Evolutionary conservation across 2,113 vertebrate genomes (phyloP).

Genomic region (Vidua chalybeata): DNA sequence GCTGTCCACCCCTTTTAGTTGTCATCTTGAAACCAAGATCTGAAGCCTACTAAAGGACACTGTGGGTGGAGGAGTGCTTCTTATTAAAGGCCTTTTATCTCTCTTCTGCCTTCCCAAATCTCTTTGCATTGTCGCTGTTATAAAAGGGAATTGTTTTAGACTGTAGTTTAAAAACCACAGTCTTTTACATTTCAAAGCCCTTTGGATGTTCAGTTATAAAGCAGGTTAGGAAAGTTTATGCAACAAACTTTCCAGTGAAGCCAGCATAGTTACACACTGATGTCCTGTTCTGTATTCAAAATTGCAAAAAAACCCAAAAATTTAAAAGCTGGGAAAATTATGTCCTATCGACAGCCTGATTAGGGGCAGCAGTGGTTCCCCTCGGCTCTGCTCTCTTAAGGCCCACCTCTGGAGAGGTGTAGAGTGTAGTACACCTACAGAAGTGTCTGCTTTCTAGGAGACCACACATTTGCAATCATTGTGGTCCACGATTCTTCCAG

Average conservation of each 20-base stretch:
- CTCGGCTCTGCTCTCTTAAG: neutral
- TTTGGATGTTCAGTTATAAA: constrained; percentile 7
- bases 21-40: neutral
- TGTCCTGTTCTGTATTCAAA: neutral
- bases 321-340: neutral
- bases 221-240: neutral
- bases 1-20: neutral
- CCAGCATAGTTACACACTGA: neutral
- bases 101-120: constrained; percentile 5
- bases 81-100: constrained; percentile 43
- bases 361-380: neutral
- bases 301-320: accelerated
- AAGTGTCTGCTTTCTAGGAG: neutral
- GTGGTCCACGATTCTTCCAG: neutral
- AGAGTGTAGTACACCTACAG: no score
- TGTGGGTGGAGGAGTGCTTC: neutral
- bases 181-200: constrained; percentile 54
- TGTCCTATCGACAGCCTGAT: neutral
- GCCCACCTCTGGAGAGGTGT: neutral
- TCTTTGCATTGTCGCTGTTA: neutral
- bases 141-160: constrained; percentile 28
- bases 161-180: neutral
- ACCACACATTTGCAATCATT: neutral
- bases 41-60: neutral
- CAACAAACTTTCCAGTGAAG: neutral